These are phyloP conservation scores for Tolmerus cingulatus DNA, from an alignment of 2,888 invertebrate genomes.

Conservation along the genomic window DNA sequence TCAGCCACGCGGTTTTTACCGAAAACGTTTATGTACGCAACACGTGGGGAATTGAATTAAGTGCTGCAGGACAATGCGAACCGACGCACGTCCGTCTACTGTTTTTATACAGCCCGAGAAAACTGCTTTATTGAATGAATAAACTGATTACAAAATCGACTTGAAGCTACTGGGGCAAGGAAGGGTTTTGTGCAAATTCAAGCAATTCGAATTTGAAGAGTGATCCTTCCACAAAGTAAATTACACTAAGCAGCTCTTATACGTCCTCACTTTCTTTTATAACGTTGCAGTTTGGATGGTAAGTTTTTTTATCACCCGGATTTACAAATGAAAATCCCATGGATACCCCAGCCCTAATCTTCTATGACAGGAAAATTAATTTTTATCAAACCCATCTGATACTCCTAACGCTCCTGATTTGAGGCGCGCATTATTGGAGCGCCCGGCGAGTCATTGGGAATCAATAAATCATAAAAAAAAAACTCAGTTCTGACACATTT, in stretches of 20 bases:
- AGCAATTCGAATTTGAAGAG: neutral
- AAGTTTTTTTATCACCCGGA: neutral
- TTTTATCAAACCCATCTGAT: conserved; percentile 20
- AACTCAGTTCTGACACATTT: conserved; percentile 11
- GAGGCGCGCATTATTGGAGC: neutral
- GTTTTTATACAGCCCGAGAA: neutral
- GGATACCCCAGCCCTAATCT: neutral
- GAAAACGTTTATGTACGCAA: conserved; percentile 36
- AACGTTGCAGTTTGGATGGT: neutral
- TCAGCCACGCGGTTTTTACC: conserved; percentile 16
- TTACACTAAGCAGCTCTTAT: neutral
- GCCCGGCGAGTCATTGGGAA: conserved; percentile 1
- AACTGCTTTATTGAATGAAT: neutral
- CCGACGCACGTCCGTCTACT: neutral
- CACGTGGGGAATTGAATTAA: conserved; percentile 35
- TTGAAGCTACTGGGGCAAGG: neutral
- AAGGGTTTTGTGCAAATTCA: neutral
- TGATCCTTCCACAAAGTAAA: neutral
- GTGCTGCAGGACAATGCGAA: neutral
- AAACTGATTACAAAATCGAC: neutral
- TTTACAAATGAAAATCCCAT: neutral
- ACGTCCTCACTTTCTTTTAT: neutral
- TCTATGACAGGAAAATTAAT: conserved; percentile 32
- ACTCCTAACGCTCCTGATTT: neutral
- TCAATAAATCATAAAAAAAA: conserved; percentile 32